Percentiles rank a stretch among this genome's conserved stretches.
Conservation (phyloP, 2,888 invertebrate genomes). For the Adelognathus sp. region DNA sequence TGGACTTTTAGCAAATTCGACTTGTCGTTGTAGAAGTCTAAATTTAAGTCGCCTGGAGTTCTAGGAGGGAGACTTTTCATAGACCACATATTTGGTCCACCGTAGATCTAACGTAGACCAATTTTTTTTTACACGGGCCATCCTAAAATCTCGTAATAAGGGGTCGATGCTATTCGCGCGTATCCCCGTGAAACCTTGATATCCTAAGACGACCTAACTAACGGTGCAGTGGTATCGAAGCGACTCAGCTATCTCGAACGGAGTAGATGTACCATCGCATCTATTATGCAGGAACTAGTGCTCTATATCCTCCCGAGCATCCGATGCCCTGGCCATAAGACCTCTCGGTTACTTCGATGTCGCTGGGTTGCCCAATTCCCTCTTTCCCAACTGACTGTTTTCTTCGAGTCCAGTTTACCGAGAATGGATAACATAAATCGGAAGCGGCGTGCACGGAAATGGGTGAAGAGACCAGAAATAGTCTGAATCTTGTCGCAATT, state of each 20-base stretch:
- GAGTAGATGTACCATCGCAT: slow-evolving; percentile 14
- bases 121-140: too few species aligned
- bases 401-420: not conserved
- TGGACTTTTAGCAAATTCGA: too few species aligned
- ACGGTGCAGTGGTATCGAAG: slow-evolving; percentile 22
- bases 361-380: not conserved
- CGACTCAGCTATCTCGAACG: slow-evolving; percentile 19
- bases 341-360: slow-evolving; percentile 1
- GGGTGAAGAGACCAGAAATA: not conserved
- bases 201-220: slow-evolving; percentile 26
- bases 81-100: too few species aligned
- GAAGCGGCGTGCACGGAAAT: not conserved
- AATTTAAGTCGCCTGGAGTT: too few species aligned
- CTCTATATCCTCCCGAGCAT: too few species aligned
- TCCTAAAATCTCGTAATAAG: not conserved
- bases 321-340: slow-evolving; percentile 3
- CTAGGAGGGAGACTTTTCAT: too few species aligned
- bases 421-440: not conserved
- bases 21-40: too few species aligned
- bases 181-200: slow-evolving; percentile 7
- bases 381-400: not conserved
- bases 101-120: too few species aligned
- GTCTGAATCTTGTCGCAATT: slow-evolving; percentile 17
- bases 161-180: slow-evolving; percentile 10
- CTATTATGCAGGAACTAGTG: slow-evolving; percentile 49